Conservation (phyloP, 2,888 invertebrate species). For the Chirona hameri region DNA sequence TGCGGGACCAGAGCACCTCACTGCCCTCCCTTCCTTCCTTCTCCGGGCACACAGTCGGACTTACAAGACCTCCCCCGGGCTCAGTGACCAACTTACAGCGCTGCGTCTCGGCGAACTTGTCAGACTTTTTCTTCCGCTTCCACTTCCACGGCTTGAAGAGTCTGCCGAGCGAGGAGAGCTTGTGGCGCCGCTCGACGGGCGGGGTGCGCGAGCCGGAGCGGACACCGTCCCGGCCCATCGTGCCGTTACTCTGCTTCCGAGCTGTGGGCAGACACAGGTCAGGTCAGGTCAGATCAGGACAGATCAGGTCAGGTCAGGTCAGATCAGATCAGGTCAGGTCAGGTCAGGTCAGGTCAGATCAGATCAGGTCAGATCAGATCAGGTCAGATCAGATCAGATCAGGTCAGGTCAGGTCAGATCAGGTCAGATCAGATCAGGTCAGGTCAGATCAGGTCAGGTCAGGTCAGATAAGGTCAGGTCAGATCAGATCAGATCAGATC, state of each 20-base stretch:
- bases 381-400: too few species aligned
- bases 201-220: conserved; percentile 32
- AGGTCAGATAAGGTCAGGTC: not conserved
- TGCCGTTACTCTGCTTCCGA: not conserved
- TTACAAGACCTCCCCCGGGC: too few species aligned
- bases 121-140: conserved; percentile 98
- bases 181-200: conserved; percentile 51
- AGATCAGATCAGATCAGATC: too few species aligned
- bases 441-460: not conserved
- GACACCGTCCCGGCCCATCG: not conserved
- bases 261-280: not conserved
- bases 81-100: conserved; percentile 67
- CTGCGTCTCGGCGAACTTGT: conserved; percentile 93
- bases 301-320: not conserved
- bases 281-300: not conserved
- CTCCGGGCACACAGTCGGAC: too few species aligned
- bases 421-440: not conserved
- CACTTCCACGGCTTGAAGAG: conserved; percentile 99
- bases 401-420: not conserved
- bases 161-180: conserved; percentile 88
- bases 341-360: too few species aligned
- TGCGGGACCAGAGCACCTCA: too few species aligned
- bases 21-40: too few species aligned
- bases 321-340: too few species aligned
- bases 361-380: too few species aligned